phyloP scores from a whole-genome alignment of 2,113 vertebrate genomes.

The Zonotrichia leucophrys region DNA sequence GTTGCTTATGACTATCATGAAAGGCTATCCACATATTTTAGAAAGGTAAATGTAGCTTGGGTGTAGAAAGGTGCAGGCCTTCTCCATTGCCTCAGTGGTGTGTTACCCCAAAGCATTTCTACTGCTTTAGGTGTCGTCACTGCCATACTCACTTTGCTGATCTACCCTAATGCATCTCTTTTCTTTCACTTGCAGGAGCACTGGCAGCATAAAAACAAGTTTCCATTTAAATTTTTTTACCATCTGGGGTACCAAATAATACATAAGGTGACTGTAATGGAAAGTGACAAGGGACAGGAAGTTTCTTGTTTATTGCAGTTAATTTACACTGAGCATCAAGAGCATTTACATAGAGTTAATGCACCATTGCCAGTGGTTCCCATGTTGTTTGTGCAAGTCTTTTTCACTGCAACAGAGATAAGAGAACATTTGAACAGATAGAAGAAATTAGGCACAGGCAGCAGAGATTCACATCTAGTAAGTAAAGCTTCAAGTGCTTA shows the following conservation, averaged over 20 bases:
- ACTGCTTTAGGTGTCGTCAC: neutral
- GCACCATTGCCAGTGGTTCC: neutral
- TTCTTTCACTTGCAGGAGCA: neutral
- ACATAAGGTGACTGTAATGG: conserved; percentile 4
- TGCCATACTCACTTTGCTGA: neutral
- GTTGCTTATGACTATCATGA: neutral
- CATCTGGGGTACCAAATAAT: conserved; percentile 49
- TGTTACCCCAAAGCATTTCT: neutral
- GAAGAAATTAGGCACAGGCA: neutral
- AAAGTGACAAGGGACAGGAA: conserved; percentile 14
- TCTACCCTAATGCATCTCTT: neutral
- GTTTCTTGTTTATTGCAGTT: conserved; percentile 11
- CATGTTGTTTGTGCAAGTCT: neutral
- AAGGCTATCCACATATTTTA: neutral
- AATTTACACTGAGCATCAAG: neutral
- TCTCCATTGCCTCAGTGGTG: neutral
- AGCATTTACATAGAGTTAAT: neutral
- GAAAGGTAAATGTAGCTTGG: neutral
- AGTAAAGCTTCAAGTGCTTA: neutral
- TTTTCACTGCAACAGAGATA: neutral
- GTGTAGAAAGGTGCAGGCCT: neutral
- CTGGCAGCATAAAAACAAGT: neutral
- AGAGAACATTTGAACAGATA: neutral
- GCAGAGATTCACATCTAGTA: neutral
- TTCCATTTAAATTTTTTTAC: neutral